phyloP scores from a whole-genome alignment of 2,888 invertebrate species.

The Azorinus chamasolen region DNA sequence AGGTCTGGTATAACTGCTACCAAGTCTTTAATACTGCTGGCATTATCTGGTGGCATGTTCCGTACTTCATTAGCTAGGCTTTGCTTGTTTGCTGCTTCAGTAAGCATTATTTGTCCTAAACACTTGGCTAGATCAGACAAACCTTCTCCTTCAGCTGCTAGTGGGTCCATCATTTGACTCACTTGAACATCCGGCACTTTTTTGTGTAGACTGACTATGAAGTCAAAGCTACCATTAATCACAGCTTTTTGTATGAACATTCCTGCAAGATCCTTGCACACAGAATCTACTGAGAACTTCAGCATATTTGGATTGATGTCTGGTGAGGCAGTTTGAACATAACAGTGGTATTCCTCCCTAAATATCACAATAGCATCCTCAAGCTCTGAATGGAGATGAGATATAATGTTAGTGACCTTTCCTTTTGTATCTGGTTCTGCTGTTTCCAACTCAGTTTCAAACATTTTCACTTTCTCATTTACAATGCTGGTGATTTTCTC shows the following conservation, averaged over 20 bases:
- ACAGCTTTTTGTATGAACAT: slow-evolving; percentile 87
- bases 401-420: slow-evolving; percentile 50
- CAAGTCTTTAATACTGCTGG: slow-evolving; percentile 54
- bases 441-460: slow-evolving; percentile 42
- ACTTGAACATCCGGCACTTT: slow-evolving; percentile 58
- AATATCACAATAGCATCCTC: slow-evolving; percentile 61
- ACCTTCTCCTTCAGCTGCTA: slow-evolving; percentile 33
- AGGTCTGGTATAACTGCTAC: slow-evolving; percentile 72
- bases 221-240: slow-evolving; percentile 85
- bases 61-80: slow-evolving; percentile 66
- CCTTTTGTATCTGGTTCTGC: slow-evolving; percentile 45
- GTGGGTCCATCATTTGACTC: slow-evolving; percentile 53
- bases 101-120: slow-evolving; percentile 63
- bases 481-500: slow-evolving; percentile 56
- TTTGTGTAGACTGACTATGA: slow-evolving; percentile 68
- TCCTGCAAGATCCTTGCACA: slow-evolving; percentile 53
- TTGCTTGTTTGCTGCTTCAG: slow-evolving; percentile 70
- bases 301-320: slow-evolving; percentile 63
- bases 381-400: slow-evolving; percentile 55
- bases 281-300: slow-evolving; percentile 55
- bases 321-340: slow-evolving; percentile 67
- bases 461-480: slow-evolving; percentile 54
- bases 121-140: slow-evolving; percentile 57
- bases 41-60: slow-evolving; percentile 33
- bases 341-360: slow-evolving; percentile 59